Evolutionary conservation across 2,888 invertebrate genomes (phyloP).

Genomic region (Silvanus unidentatus): DNA sequence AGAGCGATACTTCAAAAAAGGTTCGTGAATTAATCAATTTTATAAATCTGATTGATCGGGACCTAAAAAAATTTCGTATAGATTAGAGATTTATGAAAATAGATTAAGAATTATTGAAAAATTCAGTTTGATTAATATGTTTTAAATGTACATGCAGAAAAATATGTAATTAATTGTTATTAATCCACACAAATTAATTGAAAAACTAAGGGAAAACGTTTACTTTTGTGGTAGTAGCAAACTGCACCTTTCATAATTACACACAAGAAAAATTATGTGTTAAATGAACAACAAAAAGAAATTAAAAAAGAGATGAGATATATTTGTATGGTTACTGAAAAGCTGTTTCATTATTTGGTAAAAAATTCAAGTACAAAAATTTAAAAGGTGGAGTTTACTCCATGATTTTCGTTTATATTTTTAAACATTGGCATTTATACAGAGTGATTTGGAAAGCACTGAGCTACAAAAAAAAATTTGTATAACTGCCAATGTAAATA

Average conservation of each 20-base stretch:
- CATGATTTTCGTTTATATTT: slow-evolving; percentile 24
- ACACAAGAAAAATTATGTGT: slow-evolving; percentile 4
- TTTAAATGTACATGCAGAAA: not conserved
- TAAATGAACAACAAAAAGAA: slow-evolving; percentile 10
- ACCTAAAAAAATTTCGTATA: slow-evolving; percentile 47
- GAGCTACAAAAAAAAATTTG: not conserved
- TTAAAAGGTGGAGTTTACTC: slow-evolving; percentile 51
- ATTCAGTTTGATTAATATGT: slow-evolving; percentile 1
- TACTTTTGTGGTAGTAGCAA: slow-evolving; percentile 42
- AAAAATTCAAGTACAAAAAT: too few species aligned
- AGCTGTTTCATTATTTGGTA: slow-evolving; percentile 13
- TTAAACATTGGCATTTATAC: slow-evolving; percentile 1
- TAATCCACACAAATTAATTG: slow-evolving; percentile 12
- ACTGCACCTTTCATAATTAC: slow-evolving; percentile 47
- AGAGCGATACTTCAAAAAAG: too few species aligned
- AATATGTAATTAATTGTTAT: slow-evolving; percentile 4
- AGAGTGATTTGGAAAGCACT: too few species aligned
- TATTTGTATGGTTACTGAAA: slow-evolving; percentile 2
- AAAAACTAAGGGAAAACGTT: slow-evolving; percentile 16
- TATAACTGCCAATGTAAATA: slow-evolving; percentile 14
- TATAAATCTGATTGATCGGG: slow-evolving; percentile 59
- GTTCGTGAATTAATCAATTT: slow-evolving; percentile 1
- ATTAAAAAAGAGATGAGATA: slow-evolving; percentile 8
- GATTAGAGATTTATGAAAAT: slow-evolving; percentile 1
- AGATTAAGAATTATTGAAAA: not conserved